These are phyloP conservation scores for Sebastes elongatus DNA, from an alignment of 2,797 vertebrate species.

Conservation along the genomic window DNA sequence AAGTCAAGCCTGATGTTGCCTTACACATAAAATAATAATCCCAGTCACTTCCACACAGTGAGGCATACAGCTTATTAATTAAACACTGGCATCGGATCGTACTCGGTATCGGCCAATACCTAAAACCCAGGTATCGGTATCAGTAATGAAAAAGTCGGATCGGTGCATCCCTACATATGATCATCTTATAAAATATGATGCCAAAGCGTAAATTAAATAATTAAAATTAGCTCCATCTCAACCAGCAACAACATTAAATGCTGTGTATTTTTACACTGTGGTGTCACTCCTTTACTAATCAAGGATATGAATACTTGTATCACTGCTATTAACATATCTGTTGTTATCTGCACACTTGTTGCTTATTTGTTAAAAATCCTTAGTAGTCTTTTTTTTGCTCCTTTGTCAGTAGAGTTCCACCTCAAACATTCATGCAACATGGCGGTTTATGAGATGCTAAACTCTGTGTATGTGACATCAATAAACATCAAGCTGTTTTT, in stretches of 20 bases:
- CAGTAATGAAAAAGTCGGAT: too few species aligned
- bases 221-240: neutral
- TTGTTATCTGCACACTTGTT: neutral
- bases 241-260: neutral
- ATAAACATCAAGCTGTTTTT: neutral
- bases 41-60: too few species aligned
- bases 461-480: too few species aligned
- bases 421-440: neutral
- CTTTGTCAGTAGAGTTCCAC: neutral
- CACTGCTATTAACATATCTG: neutral
- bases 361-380: too few species aligned
- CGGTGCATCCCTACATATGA: neutral
- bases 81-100: too few species aligned
- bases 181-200: neutral
- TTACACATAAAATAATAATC: too few species aligned
- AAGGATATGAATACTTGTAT: neutral
- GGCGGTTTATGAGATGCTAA: neutral
- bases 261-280: neutral
- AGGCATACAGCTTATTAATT: too few species aligned
- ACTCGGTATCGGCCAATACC: too few species aligned
- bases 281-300: too few species aligned
- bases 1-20: too few species aligned
- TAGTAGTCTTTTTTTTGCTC: neutral
- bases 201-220: neutral
- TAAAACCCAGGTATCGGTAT: too few species aligned